Conservation (phyloP, 2,113 vertebrate species). For the Arvicanthis niloticus region DNA sequence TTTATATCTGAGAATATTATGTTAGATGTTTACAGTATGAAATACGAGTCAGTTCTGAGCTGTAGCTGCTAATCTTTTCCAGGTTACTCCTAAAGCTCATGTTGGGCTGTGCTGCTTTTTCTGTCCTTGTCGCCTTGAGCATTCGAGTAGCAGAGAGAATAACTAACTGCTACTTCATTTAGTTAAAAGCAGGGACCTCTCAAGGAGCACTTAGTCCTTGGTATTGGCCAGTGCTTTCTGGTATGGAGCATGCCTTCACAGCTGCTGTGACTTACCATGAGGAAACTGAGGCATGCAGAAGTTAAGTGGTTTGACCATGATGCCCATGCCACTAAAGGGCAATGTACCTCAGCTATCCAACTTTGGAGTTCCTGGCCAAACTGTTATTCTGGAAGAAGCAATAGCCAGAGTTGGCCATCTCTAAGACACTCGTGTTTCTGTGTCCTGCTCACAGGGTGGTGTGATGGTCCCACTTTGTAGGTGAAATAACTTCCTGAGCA, state of each 20-base stretch:
- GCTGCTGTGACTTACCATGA: background rate
- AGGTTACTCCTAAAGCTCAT: background rate
- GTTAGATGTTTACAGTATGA: background rate
- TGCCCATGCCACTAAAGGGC: background rate
- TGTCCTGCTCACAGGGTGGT: fast-evolving
- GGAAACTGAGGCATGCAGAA: background rate
- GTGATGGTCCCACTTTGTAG: too few species aligned
- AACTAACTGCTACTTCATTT: background rate
- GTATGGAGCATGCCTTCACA: background rate
- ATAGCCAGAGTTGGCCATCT: background rate
- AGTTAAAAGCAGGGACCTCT: background rate
- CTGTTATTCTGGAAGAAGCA: background rate
- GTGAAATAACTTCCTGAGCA: background rate
- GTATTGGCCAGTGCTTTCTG: background rate
- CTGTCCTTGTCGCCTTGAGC: background rate
- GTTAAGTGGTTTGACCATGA: background rate
- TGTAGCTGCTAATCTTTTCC: background rate
- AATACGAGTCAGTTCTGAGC: background rate
- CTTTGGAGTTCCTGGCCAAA: background rate
- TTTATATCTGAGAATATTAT: background rate
- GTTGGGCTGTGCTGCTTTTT: background rate
- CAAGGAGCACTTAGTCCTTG: background rate
- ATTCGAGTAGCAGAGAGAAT: background rate
- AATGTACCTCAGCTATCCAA: background rate
- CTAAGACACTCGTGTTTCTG: background rate